These are phyloP conservation scores for Notarius lentiginosus DNA, from an alignment of 2,113 vertebrate species.

Conservation along the genomic window DNA sequence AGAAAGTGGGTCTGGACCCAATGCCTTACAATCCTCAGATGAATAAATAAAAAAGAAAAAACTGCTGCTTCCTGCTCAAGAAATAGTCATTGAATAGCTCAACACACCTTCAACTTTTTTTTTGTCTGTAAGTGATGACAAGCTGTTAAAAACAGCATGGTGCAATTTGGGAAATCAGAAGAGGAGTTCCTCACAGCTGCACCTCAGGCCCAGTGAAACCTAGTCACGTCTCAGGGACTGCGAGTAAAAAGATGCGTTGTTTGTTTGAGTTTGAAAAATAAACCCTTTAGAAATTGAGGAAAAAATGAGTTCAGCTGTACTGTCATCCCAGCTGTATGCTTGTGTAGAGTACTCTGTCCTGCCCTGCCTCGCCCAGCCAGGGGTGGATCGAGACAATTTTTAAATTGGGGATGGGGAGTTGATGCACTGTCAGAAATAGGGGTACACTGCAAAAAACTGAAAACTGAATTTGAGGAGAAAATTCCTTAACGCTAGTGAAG, in stretches of 20 bases:
- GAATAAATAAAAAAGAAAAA: neutral
- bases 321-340: neutral
- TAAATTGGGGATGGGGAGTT: no score
- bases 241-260: neutral
- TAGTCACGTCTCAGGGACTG: constrained; percentile 5
- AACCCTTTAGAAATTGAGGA: neutral
- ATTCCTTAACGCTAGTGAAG: no score
- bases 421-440: no score
- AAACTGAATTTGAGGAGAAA: no score
- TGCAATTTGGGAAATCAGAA: constrained; percentile 4
- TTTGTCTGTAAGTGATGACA: constrained; percentile 26
- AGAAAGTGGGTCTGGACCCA: neutral
- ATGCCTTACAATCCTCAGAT: neutral
- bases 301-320: neutral
- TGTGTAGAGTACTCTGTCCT: neutral
- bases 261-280: neutral
- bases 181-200: constrained; percentile 6
- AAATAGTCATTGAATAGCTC: neutral
- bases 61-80: neutral
- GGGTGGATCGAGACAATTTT: no score
- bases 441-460: no score
- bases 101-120: neutral
- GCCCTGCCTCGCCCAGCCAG: neutral
- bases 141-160: neutral
- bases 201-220: constrained; percentile 15